Base-by-base conservation (phyloP, 2,888 invertebrate species). In the Doris montereyensis region DNA sequence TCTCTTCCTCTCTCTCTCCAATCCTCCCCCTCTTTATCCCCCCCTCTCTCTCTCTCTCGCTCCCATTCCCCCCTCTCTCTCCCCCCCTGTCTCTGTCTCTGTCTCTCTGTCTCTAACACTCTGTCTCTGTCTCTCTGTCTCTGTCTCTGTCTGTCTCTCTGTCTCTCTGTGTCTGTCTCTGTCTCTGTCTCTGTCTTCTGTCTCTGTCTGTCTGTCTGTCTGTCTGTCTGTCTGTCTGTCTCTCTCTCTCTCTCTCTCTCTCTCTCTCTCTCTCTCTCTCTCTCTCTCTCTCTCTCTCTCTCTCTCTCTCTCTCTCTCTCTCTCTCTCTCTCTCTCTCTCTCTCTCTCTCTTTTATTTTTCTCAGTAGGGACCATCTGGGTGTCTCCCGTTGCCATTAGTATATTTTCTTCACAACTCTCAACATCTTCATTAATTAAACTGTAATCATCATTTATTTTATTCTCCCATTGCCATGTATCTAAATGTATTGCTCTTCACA, bases 221-320 rank as follows among this genome's bases (percentile, higher is more conserved):
- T 24, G 17, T 67, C 67, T 67, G 26, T 67, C 67, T 67, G 3
- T 67, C 28, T 67, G 26, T 67, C 24, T 24, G 2, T 26, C 67
- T 26, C 28, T 26, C 26, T 26, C 67, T 26, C 5, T 26, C 13
- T 26, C 26, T 26, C 28, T 26, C 13, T 24, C 28, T 26, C 67
- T 67, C 28, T 67, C 26, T 67, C 73, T 17, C 26, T 21, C 35
- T 26, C 57, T 28, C 26, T 57, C 57, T 57, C 57, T 17, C 26
- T 73, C 57, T 73, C 57, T 52, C 24, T 73, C 57, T 24, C 57
- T 52, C 35, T 4, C 26, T 3, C 24, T 24, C 2, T 74, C 74
- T 74, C 58, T 58, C 58, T 74, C 68, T 68, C 68, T 68, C 68
- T 32, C 68, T 32, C 68, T 32, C 68, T 58, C 58, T 28, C 57